These are phyloP conservation scores for Seison nebaliae DNA, from an alignment of 1,140 invertebrate genomes.

Conservation along the genomic window DNA sequence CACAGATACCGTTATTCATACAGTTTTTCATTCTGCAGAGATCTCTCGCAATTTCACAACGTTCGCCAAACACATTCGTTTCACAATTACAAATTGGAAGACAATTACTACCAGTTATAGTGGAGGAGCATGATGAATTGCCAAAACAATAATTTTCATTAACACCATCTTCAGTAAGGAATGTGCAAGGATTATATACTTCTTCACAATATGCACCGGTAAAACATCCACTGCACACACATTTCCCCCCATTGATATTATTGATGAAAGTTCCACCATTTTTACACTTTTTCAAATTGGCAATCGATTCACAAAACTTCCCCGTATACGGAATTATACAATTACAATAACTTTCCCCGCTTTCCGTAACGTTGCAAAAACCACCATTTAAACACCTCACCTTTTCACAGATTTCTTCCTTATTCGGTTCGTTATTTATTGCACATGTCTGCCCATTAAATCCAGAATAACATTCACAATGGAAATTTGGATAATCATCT, in stretches of 20 bases:
- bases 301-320: no score
- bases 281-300: no score
- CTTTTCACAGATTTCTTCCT: slow-evolving; percentile 6
- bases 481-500: slow-evolving; percentile 18
- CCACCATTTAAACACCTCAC: no score
- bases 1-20: slow-evolving; percentile 8
- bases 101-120: slow-evolving; percentile 15
- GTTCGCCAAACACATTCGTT: slow-evolving; percentile 1
- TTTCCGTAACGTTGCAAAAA: no score
- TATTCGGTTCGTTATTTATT: no score
- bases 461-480: not conserved
- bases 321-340: no score
- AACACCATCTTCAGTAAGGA: no score
- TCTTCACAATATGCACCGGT: slow-evolving; percentile 39
- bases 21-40: slow-evolving; percentile 14
- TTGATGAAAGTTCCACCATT: slow-evolving; percentile 9
- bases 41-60: slow-evolving; percentile 14
- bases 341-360: no score
- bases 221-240: slow-evolving; percentile 16
- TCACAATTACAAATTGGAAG: slow-evolving; percentile 13
- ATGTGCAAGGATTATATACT: slow-evolving; percentile 67
- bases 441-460: not conserved
- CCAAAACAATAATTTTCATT: no score
- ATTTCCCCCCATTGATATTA: slow-evolving; percentile 7
- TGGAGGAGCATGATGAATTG: slow-evolving; percentile 61